These are phyloP conservation scores for Scaeva pyrastri DNA, from an alignment of 2,888 invertebrate genomes.

Conservation along the genomic window DNA sequence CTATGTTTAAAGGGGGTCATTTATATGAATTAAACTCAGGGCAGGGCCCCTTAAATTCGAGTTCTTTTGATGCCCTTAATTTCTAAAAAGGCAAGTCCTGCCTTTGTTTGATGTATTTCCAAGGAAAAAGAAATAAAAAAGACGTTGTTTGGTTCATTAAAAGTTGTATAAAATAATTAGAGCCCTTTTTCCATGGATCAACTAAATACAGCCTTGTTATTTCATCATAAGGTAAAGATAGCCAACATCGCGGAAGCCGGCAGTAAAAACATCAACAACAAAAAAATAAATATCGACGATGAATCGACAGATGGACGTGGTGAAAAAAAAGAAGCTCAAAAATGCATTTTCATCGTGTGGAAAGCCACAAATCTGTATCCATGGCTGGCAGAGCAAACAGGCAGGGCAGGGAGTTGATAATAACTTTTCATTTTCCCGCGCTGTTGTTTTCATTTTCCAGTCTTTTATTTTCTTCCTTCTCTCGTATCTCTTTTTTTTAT, in stretches of 20 bases:
- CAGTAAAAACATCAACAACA: not conserved
- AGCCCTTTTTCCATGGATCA: no score
- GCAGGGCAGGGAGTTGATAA: conserved; percentile 23
- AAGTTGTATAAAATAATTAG: no score
- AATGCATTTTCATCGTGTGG: conserved; percentile 63
- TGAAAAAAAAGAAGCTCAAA: conserved; percentile 31
- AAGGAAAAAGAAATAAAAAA: no score
- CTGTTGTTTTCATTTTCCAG: conserved; percentile 61
- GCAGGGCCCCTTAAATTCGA: no score
- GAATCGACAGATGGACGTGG: not conserved
- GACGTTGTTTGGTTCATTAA: no score
- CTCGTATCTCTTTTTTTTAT: conserved; percentile 3
- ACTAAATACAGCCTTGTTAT: not conserved
- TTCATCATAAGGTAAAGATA: not conserved
- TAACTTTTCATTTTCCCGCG: conserved; percentile 72
- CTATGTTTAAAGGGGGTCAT: no score
- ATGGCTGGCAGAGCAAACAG: no score
- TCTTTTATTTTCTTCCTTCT: conserved; percentile 15
- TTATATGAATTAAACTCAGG: no score
- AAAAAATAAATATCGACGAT: conserved; percentile 1
- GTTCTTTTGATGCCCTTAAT: no score
- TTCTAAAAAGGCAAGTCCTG: no score
- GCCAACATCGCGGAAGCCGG: conserved; percentile 45
- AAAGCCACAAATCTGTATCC: conserved; percentile 63
- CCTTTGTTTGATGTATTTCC: no score